Evolutionary conservation across 2,797 vertebrate genomes (phyloP).

Genomic region (Melanotaenia pygmaea): DNA sequence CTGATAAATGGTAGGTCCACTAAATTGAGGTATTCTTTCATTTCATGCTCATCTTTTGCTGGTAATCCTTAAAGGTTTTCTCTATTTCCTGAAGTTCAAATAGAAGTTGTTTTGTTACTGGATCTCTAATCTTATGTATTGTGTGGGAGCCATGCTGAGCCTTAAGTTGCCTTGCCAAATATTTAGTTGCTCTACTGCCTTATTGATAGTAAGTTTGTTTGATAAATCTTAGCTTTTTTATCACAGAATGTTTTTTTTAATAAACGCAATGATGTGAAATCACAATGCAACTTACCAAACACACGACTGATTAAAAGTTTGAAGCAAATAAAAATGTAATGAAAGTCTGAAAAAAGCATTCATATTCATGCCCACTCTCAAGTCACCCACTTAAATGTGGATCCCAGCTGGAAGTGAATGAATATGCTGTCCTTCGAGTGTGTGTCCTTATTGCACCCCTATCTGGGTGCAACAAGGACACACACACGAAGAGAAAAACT

Average conservation of each 20-base stretch:
- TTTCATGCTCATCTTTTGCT: neutral
- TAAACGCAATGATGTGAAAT: neutral
- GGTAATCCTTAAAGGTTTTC: neutral
- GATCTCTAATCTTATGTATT: slow-evolving; percentile 10
- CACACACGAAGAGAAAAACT: too few species aligned
- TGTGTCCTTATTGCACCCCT: slow-evolving; percentile 10
- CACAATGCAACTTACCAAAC: neutral
- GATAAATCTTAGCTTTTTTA: too few species aligned
- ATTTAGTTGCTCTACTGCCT: neutral
- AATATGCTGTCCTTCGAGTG: slow-evolving; percentile 12
- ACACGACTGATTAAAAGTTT: neutral
- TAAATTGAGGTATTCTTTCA: neutral
- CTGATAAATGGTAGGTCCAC: neutral
- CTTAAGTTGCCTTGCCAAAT: neutral
- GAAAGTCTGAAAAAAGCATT: neutral
- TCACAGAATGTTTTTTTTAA: too few species aligned
- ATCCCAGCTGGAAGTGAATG: slow-evolving; percentile 4
- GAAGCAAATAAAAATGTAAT: neutral
- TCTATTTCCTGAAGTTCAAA: slow-evolving; percentile 1
- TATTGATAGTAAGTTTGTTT: too few species aligned
- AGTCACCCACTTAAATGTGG: slow-evolving; percentile 3
- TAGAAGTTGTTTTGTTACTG: neutral
- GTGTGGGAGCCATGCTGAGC: neutral
- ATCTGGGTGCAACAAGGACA: too few species aligned
- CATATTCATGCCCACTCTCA: slow-evolving; percentile 7